Evolutionary conservation across 2,888 invertebrate genomes (phyloP).

Genomic region (Aphidoletes aphidimyza): DNA sequence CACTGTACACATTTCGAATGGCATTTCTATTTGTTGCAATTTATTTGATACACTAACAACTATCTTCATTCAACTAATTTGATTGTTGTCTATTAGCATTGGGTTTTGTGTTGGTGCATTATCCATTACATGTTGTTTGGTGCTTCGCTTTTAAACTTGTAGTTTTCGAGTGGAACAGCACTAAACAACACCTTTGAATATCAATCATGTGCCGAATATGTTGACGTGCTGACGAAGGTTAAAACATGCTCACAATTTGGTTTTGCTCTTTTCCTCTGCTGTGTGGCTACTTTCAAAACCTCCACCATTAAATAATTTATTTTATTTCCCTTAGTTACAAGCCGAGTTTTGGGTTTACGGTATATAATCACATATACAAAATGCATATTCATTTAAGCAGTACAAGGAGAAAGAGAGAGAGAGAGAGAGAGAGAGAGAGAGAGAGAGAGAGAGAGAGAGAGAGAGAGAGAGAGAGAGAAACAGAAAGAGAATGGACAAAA

Average conservation of each 20-base stretch:
- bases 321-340: background rate
- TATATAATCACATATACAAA: background rate
- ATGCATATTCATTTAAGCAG: too few relatives aligned
- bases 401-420: background rate
- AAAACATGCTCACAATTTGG: background rate
- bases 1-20: too few relatives aligned
- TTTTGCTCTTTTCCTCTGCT: background rate
- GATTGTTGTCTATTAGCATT: too few relatives aligned
- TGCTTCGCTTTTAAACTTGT: too few relatives aligned
- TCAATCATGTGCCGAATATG: conserved; percentile 32
- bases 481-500: background rate
- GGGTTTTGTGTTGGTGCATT: too few relatives aligned
- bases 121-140: too few relatives aligned
- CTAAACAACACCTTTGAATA: background rate
- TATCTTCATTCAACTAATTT: too few relatives aligned
- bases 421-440: background rate
- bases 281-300: background rate
- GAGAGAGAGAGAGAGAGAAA: background rate
- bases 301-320: conserved; percentile 36
- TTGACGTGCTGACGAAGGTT: conserved; percentile 10
- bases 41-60: too few relatives aligned
- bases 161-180: background rate
- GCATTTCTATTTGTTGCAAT: too few relatives aligned
- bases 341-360: background rate
- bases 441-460: background rate